Percentiles rank a stretch among this genome's conserved stretches.
Evolutionary conservation across 2,888 invertebrate species (phyloP).

Genomic region (Norana najaformis): DNA sequence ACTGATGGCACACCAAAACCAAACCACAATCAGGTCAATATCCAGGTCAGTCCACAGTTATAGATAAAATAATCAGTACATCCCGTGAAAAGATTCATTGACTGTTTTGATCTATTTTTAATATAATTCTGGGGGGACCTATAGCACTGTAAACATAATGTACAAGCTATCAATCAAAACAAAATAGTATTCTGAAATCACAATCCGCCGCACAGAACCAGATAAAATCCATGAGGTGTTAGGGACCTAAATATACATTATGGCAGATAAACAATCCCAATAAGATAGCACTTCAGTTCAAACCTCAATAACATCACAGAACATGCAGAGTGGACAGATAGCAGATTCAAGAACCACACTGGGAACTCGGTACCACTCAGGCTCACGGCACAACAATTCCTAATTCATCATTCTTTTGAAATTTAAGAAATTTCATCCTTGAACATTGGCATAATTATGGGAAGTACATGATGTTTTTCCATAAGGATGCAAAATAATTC

Average conservation of each 20-base stretch:
- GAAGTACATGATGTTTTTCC: too few relatives aligned
- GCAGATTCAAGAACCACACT: neutral
- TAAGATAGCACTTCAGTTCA: neutral
- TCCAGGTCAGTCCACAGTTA: too few relatives aligned
- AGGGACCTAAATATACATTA: neutral
- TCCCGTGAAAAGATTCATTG: neutral
- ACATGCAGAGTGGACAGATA: neutral
- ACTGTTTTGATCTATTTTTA: neutral
- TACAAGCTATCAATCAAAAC: neutral
- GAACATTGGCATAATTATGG: too few relatives aligned
- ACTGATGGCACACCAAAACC: too few relatives aligned
- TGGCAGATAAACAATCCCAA: neutral
- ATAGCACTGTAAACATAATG: neutral
- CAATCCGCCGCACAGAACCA: too few relatives aligned
- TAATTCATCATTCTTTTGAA: too few relatives aligned
- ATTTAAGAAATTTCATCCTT: too few relatives aligned
- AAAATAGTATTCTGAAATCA: neutral
- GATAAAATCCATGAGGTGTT: neutral
- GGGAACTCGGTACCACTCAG: too few relatives aligned
- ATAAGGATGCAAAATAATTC: too few relatives aligned
- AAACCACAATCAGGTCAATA: too few relatives aligned
- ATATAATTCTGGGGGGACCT: neutral
- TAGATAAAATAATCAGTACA: neutral
- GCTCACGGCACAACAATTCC: too few relatives aligned
- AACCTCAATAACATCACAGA: too few relatives aligned